Evolutionary conservation across 2,797 vertebrate genomes (phyloP), one percentile per base, ranked within the genome.

Genomic region (Periparus ater): DNA sequence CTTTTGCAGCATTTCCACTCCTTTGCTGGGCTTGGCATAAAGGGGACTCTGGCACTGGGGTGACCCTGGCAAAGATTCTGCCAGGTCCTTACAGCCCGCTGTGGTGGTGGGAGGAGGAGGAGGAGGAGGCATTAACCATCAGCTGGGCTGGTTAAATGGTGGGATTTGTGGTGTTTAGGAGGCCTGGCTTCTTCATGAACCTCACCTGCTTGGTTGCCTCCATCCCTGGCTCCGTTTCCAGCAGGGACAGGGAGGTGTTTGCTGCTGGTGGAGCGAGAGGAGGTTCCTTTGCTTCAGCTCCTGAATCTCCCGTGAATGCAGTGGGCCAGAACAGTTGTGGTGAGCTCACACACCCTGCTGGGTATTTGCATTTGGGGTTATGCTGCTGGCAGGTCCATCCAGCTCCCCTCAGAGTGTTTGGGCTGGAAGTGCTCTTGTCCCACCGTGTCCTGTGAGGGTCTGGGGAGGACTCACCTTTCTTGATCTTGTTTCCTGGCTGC

Each of bases 381-480:
- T 45, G 57, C 9, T 58, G 70, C 58, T 67, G 48, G 23, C 38
- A 18, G 66, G 5, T 45, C 62, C 18, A 4, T 7, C 3, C 19
- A 7, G 23, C 34, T 81, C 42, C 29, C 40, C 9, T 62, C 40
- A 7, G 75, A n/a, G 20, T 15, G 3, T 40, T 10, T 61, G 68
- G 11, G 50, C 32, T 61, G 55, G 26, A 53, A 20, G 6, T 3
- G 2, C 3, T 60, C 36, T 63, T 0, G 0, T 29, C 11, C 55
- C 1, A 0, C 40, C 4, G 1, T 7, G 42, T 36, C 36, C 17
- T 29, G 6, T 1, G 23, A 22, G 10, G 17, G 6, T 21, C 19
- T 15, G 4, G 14, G 1, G 6, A 40, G 30, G 22, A 26, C 8
- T 0, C 48, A 29, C 23, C 38, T 53, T 23, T 44, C 25, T 15